Evolutionary conservation across 2,888 invertebrate genomes (phyloP).

Genomic region (Nebria salina): DNA sequence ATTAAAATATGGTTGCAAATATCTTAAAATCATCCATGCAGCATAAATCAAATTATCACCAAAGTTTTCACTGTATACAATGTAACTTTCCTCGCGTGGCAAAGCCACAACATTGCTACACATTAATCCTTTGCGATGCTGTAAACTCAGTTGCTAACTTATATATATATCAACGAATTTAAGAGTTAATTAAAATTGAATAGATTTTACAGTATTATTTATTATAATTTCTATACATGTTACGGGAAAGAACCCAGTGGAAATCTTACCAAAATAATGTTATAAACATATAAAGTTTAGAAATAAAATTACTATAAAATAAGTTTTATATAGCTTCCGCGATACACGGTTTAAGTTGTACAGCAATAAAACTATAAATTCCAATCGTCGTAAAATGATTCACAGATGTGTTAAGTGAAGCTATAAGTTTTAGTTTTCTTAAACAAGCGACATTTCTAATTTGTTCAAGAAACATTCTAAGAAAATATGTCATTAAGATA

Average conservation of each 20-base stretch:
- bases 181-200: conserved; percentile 35
- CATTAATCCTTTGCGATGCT: conserved; percentile 2
- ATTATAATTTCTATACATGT: background rate
- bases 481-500: background rate
- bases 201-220: conserved; percentile 12
- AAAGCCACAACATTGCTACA: background rate
- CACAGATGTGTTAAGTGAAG: background rate
- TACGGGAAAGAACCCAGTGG: too few relatives aligned
- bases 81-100: background rate
- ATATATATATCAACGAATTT: conserved; percentile 12
- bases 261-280: too few relatives aligned
- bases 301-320: background rate
- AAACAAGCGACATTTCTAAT: too few relatives aligned
- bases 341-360: background rate
- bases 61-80: conserved; percentile 24
- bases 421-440: background rate
- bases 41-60: conserved; percentile 39
- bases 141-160: conserved; percentile 12
- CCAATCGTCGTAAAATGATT: background rate
- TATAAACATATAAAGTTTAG: background rate
- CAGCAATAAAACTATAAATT: background rate
- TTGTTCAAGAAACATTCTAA: background rate
- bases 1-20: background rate
- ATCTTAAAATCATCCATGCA: background rate
- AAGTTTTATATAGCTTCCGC: background rate